Percentiles rank a stretch among this genome's conserved stretches.
Conservation (phyloP, 2,888 invertebrate genomes). For the Patella depressa region DNA sequence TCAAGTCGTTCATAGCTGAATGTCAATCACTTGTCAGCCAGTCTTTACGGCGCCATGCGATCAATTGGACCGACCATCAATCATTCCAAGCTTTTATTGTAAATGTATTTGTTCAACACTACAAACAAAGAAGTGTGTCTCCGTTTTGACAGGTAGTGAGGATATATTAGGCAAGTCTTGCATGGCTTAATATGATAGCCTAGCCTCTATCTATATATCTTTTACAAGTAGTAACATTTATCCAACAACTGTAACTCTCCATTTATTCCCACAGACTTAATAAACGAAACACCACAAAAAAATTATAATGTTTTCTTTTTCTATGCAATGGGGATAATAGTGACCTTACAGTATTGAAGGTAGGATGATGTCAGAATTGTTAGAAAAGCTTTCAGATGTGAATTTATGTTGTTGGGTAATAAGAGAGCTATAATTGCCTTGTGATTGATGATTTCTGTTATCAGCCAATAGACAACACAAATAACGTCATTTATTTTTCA, state of each 20-base stretch:
- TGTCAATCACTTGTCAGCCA: slow-evolving; percentile 68
- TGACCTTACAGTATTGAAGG: too few relatives aligned
- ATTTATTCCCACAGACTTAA: too few relatives aligned
- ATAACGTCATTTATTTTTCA: slow-evolving; percentile 68
- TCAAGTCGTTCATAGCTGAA: slow-evolving; percentile 64
- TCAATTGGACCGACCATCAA: slow-evolving; percentile 67
- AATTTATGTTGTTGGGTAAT: slow-evolving; percentile 49
- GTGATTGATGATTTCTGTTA: slow-evolving; percentile 66
- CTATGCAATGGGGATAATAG: too few relatives aligned
- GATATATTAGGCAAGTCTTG: slow-evolving; percentile 44
- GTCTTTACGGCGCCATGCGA: slow-evolving; percentile 66
- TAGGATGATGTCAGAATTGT: too few relatives aligned
- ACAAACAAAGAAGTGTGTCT: slow-evolving; percentile 65
- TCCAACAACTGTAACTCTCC: too few relatives aligned
- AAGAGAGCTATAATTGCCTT: slow-evolving; percentile 61
- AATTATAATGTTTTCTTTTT: too few relatives aligned
- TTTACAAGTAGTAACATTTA: too few relatives aligned
- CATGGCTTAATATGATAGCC: slow-evolving; percentile 26
- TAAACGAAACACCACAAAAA: too few relatives aligned
- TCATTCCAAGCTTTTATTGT: slow-evolving; percentile 64
- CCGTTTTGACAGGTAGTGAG: slow-evolving; percentile 51
- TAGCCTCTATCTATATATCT: neutral
- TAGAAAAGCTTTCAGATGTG: slow-evolving; percentile 12
- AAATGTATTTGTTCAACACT: slow-evolving; percentile 66
- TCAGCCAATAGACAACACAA: slow-evolving; percentile 62